Evolutionary conservation across 2,113 vertebrate genomes (phyloP), one percentile per base, ranked within the genome.

Genomic region (Menidia beryllina): DNA sequence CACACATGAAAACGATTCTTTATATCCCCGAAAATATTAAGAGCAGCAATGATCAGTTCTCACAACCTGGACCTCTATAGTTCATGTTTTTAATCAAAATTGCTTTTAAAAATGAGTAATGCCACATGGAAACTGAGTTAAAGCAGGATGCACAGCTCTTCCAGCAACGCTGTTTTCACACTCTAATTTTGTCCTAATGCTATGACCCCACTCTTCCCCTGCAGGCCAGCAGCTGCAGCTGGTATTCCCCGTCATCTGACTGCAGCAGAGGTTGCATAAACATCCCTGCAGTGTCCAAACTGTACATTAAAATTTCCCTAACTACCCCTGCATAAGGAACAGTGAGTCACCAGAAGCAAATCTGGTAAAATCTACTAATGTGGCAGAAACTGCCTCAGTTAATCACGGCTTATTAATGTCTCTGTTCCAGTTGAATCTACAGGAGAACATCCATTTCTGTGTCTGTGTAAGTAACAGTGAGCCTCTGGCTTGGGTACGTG

Each of bases 71-170:
- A n/a, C n/a, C n/a, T n/a, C n/a, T n/a, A n/a, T n/a, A n/a, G n/a
- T n/a, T n/a, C n/a, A n/a, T n/a, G n/a, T n/a, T n/a, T n/a, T n/a
- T n/a, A n/a, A n/a, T n/a, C n/a, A n/a, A n/a, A n/a, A n/a, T n/a
- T 51, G 63, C 43, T 48, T 30, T 39, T n/a, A n/a, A 26, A 74
- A 69, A 48, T 52, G 51, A 69, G 25, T 21, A 54, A 59, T 19
- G 24, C 61, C 26, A 13, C 0, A 30, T 25, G 10, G n/a, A 62
- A 78, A 26, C 6, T 4, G 10, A 51, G 34, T 14, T 23, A 54
- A 43, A 56, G 7, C 8, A 26, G 4, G 2, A 57, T 66, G 24
- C 6, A 54, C 23, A 45, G 13, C 58, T 63, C 34, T 19, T 62
- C 51, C 27, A 30, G 43, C 12, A 62, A 30, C 34, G 25, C 36